phyloP scores from a whole-genome alignment of 2,797 vertebrate genomes.

The Mareca penelope region DNA sequence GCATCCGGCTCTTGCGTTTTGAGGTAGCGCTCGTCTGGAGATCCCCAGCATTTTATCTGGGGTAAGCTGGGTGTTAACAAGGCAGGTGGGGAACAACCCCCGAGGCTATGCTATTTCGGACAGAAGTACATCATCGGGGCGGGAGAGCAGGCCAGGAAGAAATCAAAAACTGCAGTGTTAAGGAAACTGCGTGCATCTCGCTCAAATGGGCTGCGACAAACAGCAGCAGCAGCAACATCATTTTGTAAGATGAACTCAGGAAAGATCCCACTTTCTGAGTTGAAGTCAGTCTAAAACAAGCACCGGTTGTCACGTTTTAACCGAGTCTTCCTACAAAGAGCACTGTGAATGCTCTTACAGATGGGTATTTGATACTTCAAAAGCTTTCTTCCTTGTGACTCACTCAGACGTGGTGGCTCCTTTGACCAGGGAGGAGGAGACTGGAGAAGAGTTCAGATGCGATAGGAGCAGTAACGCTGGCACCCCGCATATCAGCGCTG shows the following conservation, averaged over 20 bases:
- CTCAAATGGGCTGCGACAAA: not conserved
- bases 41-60: not conserved
- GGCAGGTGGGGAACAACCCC: not conserved
- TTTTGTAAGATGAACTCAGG: not conserved
- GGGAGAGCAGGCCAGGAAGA: not conserved
- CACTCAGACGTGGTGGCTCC: fast-evolving
- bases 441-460: not conserved
- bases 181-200: not conserved
- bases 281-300: not conserved
- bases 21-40: not conserved
- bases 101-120: not conserved
- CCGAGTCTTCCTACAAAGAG: not conserved
- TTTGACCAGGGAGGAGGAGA: not conserved
- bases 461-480: not conserved
- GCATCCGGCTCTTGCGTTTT: no score
- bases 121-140: fast-evolving
- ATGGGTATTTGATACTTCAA: not conserved
- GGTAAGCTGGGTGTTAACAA: not conserved
- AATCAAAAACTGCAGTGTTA: not conserved
- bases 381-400: not conserved
- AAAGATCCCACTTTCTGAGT: not conserved
- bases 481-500: not conserved
- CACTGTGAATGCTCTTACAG: not conserved
- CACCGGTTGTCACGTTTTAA: not conserved
- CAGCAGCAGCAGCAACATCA: not conserved